Evolutionary conservation across 2,888 invertebrate species (phyloP), one percentile per base, ranked within the genome.

Genomic region (Drosophila prostipennis): DNA sequence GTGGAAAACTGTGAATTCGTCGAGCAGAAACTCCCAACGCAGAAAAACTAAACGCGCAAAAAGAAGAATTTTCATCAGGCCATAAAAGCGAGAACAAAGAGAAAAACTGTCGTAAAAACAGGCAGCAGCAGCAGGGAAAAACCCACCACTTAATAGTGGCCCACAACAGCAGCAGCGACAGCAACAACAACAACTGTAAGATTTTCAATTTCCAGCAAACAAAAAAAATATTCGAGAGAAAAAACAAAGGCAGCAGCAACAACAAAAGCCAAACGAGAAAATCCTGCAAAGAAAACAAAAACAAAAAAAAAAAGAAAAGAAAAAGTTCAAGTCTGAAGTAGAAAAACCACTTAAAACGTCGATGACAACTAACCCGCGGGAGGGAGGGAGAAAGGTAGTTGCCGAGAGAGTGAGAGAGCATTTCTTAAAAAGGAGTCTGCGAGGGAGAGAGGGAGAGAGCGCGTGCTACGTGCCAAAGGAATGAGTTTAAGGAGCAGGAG

Each of bases 261-360:
- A 72, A 73, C 57, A 77, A 46, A 67, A 45, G 56, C 71, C 59
- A 63, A 77, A 77, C 80, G 72, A 77, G 79, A 83, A 87, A 89
- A 87, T 89, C 89, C 85, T 87, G 81, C 78, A 60, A 63, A 63
- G 63, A 60, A 60, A 55, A 46, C 8, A 57, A 49, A 55, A 59
- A 58, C 55, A 40, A 34, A 42, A 19, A 23, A 19, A 4, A 46
- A 60, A 60, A 60, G 63, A 61, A 77, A 74, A 72, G 70, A 84
- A 88, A 85, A 84, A 80, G 77, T 80, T 79, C 77, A 83, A 79
- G 74, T 74, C 73, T 72, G 76, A 89, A 85, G 85, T 84, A 80
- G 89, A 87, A 85, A 85, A 89, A 85, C 85, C 85, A 85, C 85
- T 85, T 85, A 89, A 89, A 78, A 89, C 79, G 74, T 87, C 85